These are phyloP conservation scores for Cryptocephalus primarius DNA, from an alignment of 2,888 invertebrate genomes.

Conservation along the genomic window DNA sequence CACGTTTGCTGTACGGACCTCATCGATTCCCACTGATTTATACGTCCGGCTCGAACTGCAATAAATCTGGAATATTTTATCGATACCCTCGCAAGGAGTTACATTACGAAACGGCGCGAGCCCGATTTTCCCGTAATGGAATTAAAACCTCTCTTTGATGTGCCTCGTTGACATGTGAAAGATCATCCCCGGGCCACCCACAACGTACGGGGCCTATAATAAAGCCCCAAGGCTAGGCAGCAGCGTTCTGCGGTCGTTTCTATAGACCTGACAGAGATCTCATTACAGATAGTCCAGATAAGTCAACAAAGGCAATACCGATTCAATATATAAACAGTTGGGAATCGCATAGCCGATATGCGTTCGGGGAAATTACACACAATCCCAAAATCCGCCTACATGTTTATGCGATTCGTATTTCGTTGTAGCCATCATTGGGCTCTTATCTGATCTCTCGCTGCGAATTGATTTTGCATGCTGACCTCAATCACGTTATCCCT, in stretches of 20 bases:
- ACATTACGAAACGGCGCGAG: too few relatives aligned
- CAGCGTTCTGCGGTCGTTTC: slow-evolving; percentile 13
- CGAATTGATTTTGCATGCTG: slow-evolving; percentile 36
- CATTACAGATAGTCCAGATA: slow-evolving; percentile 40
- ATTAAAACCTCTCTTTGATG: too few relatives aligned
- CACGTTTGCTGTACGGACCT: too few relatives aligned
- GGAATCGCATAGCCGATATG: slow-evolving; percentile 27
- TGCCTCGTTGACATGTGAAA: too few relatives aligned
- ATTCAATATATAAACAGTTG: slow-evolving; percentile 36
- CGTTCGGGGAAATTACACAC: slow-evolving; percentile 30
- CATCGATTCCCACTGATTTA: too few relatives aligned
- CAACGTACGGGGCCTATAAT: slow-evolving; percentile 6
- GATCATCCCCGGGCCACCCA: slow-evolving; percentile 17
- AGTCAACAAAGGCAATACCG: slow-evolving; percentile 39
- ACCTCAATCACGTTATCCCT: slow-evolving; percentile 24
- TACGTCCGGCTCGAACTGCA: too few relatives aligned
- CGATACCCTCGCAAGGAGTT: too few relatives aligned
- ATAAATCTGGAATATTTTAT: too few relatives aligned
- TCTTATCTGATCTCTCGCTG: slow-evolving; percentile 32
- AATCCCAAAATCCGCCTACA: slow-evolving; percentile 37
- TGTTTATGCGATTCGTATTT: slow-evolving; percentile 29
- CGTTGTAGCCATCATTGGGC: slow-evolving; percentile 13
- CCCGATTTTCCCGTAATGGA: too few relatives aligned
- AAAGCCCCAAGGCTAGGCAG: slow-evolving; percentile 8
- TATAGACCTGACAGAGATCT: slow-evolving; percentile 33